Evolutionary conservation across 64 coral and sea anemone genomes (phyloP), one percentile per base, ranked within the genome.

Genomic region (Astreopora myriophthalma): DNA sequence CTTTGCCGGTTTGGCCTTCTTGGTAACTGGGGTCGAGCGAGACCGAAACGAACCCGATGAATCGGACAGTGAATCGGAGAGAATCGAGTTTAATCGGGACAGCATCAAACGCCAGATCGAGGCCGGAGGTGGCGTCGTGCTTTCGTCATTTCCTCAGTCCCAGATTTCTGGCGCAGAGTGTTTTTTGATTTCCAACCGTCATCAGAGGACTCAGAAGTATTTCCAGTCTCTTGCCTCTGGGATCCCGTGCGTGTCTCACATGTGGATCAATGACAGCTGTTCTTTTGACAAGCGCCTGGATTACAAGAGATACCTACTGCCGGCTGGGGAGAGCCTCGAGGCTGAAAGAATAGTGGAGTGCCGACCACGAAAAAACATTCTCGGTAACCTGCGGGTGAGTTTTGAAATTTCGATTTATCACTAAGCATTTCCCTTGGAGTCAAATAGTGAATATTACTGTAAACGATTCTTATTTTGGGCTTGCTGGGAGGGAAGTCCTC

Each of bases 151-250:
- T 23, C 36, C 77, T 52, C 78, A 97, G 72, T 85, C 90, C 27
- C 94, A 99, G 25, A 68, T 84, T 30, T 78, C 79, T 5, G 80
- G 78, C 6, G 80, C 87, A 12, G 93, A 94, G 6, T 99, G 97
- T 32, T 96, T 99, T 27, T 77, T 99, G 0, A 76, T 99, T 48
- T 96, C 94, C 22, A 92, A 91, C 44, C 79, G 90, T 1, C 88
- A 93, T 69, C 87, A 93, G 66, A 90, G 94, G 51, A 99, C 97
- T 39, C 86, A 86, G 55, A 99, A 99, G 37, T 99, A 93, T 72
- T 99, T 99, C 31, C 90, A 96, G 35, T 95, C 93, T 29, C 75
- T 99, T 10, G 97, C 91, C 8, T 85, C 86, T 29, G 90, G 94
- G 14, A 95, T 99, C 17, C 97, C 97, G 9, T 95, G 90, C 51